Conservation (phyloP, 2,888 invertebrate genomes). For the Coleophora deauratella region DNA sequence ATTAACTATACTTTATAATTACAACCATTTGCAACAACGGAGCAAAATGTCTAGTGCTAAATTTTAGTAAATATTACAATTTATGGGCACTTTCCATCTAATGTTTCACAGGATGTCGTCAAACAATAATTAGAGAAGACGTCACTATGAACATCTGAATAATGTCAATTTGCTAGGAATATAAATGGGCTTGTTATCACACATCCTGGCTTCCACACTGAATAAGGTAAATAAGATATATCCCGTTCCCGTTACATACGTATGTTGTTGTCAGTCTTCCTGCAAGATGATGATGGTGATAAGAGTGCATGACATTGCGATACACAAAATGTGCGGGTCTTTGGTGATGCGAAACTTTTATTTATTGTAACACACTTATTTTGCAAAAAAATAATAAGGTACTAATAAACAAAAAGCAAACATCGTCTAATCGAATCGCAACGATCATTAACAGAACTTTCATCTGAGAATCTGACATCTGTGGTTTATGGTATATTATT, state of each 20-base stretch:
- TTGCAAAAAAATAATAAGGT: slow-evolving; percentile 16
- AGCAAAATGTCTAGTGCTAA: slow-evolving; percentile 65
- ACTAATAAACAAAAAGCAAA: no score
- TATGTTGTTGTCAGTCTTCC: slow-evolving; percentile 56
- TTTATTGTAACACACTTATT: slow-evolving; percentile 13
- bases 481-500: background rate
- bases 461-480: slow-evolving; percentile 12
- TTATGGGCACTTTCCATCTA: slow-evolving; percentile 49
- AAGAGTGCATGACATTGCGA: slow-evolving; percentile 25
- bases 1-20: slow-evolving; percentile 61
- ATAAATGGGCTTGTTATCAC: slow-evolving; percentile 27
- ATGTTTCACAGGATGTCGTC: slow-evolving; percentile 41
- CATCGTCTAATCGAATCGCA: slow-evolving; percentile 22
- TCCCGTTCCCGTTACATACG: slow-evolving; percentile 24
- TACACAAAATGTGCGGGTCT: slow-evolving; percentile 23
- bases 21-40: slow-evolving; percentile 70
- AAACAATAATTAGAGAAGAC: slow-evolving; percentile 27
- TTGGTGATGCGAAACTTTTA: slow-evolving; percentile 19
- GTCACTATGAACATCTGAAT: background rate
- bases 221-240: slow-evolving; percentile 32
- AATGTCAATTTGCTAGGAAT: slow-evolving; percentile 7
- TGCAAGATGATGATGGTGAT: slow-evolving; percentile 30
- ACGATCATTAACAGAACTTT: background rate
- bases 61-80: slow-evolving; percentile 48
- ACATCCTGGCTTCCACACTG: slow-evolving; percentile 31